Conservation (phyloP, 2,113 vertebrate genomes). For the Silurus asotus region DNA sequence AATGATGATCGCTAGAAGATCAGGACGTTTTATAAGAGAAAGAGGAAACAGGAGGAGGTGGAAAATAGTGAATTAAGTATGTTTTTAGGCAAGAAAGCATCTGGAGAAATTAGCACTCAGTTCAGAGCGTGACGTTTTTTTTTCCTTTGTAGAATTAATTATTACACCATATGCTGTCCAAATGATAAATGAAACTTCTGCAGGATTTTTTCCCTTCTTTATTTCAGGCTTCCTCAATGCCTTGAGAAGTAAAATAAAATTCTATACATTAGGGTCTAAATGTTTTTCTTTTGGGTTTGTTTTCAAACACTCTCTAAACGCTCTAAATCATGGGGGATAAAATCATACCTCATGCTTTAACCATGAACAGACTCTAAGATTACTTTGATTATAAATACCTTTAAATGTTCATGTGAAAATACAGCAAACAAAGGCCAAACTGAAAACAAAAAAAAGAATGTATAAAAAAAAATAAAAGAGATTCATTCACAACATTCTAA, state of each 20-base stretch:
- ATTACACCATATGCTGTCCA: neutral
- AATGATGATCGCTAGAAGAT: neutral
- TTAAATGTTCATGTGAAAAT: neutral
- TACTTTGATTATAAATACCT: neutral
- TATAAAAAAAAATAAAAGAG: neutral
- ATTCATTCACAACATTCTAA: neutral
- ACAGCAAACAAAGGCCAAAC: neutral
- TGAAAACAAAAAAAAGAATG: neutral
- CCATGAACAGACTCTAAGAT: neutral
- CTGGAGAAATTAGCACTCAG: neutral
- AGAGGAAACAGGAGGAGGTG: neutral
- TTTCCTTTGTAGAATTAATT: neutral
- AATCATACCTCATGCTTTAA: neutral
- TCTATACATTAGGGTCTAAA: neutral
- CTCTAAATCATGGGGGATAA: neutral
- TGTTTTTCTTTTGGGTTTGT: neutral
- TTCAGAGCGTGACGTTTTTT: neutral
- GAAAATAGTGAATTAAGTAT: neutral
- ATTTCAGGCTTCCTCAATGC: neutral
- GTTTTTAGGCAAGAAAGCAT: neutral
- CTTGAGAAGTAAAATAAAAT: neutral
- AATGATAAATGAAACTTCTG: neutral
- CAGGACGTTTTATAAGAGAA: neutral
- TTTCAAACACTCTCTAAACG: neutral
- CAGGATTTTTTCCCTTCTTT: neutral